Evolutionary conservation across 2,888 invertebrate genomes (phyloP), one percentile per base, ranked within the genome.

Genomic region (Cephus spinipes): DNA sequence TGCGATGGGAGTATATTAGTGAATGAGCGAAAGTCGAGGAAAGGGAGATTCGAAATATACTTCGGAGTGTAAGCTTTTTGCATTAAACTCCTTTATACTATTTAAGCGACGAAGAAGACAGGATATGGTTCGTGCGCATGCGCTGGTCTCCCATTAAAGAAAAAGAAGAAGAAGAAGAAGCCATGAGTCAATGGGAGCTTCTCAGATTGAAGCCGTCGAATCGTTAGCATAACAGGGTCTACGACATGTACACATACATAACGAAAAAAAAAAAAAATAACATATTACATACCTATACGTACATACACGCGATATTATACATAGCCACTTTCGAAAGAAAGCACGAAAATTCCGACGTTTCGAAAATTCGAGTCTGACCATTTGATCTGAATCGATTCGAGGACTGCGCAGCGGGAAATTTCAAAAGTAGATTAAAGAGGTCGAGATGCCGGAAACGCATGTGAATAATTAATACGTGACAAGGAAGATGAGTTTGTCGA

Each of bases 181-280:
- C 40, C 40, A 40, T 6, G 40, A 55, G 55, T 23, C 55, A 23
- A 55, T 55, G 55, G 55, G 23, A 23, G 55, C 55, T 55, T 55
- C 55, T 55, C 55, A 23, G 55, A 23, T 55, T 9, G 55, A 55
- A 55, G 55, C 55, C 55, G 55, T 55, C 55, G 55, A 55, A 55
- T 55, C 55, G 55, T 55, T 55, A 31, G 71, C 33, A 71, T 71
- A 86, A 86, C 85, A 86, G 85, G 86, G 85, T 86, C 84, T 85
- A 81, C 73, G 83, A 84, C 81, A 75, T 80, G 79, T 76, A 80
- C 73, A 69, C 77, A 3, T 71, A 71, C 33, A 71, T 31, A 69
- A 69, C 4, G 9, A 55, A 40, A 15, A 40, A 15, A 40, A 40
- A 15, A 40, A 40, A 23, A 9, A 23, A 55, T 9, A 55, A 55